Percentiles rank a stretch among this genome's conserved stretches.
phyloP scores from a whole-genome alignment of 2,888 invertebrate genomes.

The Agapetus fuscipes region DNA sequence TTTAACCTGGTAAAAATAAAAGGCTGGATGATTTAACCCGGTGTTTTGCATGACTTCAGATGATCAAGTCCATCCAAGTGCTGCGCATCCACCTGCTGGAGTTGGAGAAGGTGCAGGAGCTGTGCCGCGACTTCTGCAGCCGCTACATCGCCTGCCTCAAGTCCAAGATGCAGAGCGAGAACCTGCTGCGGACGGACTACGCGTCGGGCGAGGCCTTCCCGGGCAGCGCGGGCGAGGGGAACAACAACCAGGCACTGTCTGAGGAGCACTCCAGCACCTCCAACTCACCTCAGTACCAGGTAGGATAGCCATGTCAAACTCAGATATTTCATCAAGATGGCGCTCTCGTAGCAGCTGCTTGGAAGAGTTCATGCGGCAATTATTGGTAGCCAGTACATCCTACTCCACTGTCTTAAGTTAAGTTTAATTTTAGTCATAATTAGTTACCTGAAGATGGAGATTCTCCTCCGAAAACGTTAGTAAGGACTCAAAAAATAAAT shows the following conservation, averaged over 20 bases:
- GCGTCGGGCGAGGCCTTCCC: slow-evolving; percentile 36
- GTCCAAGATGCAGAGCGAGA: slow-evolving; percentile 85
- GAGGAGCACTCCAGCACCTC: slow-evolving; percentile 45
- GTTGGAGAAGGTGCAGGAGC: slow-evolving; percentile 87
- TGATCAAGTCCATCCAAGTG: slow-evolving; percentile 55
- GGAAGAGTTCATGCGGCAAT: background rate
- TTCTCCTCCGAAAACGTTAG: too few species aligned
- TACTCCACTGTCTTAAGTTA: too few species aligned
- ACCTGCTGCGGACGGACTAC: slow-evolving; percentile 72
- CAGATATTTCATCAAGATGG: too few species aligned
- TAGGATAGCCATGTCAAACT: slow-evolving; percentile 23
- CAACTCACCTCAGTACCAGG: slow-evolving; percentile 46
- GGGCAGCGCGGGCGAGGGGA: slow-evolving; percentile 43
- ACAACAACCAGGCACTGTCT: slow-evolving; percentile 37
- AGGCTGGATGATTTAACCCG: too few species aligned
- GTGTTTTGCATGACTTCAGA: slow-evolving; percentile 21
- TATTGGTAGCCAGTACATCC: background rate
- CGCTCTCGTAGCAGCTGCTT: too few species aligned
- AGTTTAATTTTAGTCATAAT: too few species aligned
- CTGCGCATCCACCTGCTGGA: slow-evolving; percentile 85
- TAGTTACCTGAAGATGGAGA: too few species aligned
- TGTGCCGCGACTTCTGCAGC: slow-evolving; percentile 91
- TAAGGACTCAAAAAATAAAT: too few species aligned
- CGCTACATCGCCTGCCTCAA: slow-evolving; percentile 86
- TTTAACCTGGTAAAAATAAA: too few species aligned